Evolutionary conservation across 2,113 vertebrate species (phyloP), one percentile per base, ranked within the genome.

Genomic region (Charina bottae): DNA sequence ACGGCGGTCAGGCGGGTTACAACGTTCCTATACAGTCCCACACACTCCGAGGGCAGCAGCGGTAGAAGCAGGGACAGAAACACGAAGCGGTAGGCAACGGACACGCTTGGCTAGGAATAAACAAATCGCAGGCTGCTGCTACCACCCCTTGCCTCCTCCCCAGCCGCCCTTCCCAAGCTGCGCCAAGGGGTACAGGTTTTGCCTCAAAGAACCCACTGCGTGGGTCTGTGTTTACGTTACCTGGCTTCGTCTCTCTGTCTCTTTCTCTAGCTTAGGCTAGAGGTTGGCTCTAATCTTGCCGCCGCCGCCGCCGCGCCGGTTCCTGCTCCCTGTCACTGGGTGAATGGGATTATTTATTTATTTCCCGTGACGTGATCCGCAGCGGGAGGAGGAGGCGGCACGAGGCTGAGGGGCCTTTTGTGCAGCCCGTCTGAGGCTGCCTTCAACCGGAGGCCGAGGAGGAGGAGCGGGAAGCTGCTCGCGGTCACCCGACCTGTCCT

Each of bases 261-360:
- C 54, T 55, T 0, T 94, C 93, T 94, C 94, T 86, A 95, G 94
- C 93, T 85, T 92, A 1, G 91, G 95, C 54, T 90, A 68, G 49
- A 54, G 91, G 93, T 90, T 89, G 95, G 96, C 87, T 92, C 96
- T 92, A 58, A 95, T 93, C 91, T 90, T 92, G 91, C 85, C 6
- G 94, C 95, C 55, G 89, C 95, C 55, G 89, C 95, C 59, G 90
- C 95, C 28, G 95, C 95, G 95, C 95, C 95, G 91, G 92, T 84
- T 94, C 86, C 93, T 94, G 90, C 92, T 93, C 93, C 64, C 95
- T 83, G 95, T 91, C 95, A 62, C 85, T 87, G 92, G 94, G 68
- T 83, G 96, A 95, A 93, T 92, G 96, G 96, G 95, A 90, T 90
- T 97, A 96, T 97, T 97, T 97, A 97, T 97, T 97, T 97, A 93